These are phyloP conservation scores for Oryzias melastigma DNA, from an alignment of 2,113 vertebrate genomes.

Conservation along the genomic window DNA sequence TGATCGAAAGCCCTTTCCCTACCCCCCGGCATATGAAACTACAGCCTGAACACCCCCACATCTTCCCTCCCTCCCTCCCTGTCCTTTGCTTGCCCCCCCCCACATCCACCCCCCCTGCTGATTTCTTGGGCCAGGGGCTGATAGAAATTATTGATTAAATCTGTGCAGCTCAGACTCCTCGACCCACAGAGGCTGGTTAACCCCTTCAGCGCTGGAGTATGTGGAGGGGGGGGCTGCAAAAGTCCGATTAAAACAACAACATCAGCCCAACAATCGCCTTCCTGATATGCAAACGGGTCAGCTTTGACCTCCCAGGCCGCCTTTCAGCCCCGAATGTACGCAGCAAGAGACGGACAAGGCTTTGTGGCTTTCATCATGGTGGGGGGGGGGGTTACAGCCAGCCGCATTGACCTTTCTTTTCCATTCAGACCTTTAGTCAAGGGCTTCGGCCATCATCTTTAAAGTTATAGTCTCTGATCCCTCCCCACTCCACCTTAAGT, in stretches of 20 bases:
- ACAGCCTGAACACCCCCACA: constrained; percentile 43
- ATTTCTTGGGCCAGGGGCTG: constrained; percentile 85
- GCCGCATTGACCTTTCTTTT: constrained; percentile 72
- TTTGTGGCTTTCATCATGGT: constrained; percentile 67
- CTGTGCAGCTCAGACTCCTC: constrained; percentile 82
- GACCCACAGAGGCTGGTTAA: constrained; percentile 83
- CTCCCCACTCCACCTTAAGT: constrained; percentile 61
- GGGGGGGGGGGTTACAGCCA: constrained; percentile 59
- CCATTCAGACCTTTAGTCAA: constrained; percentile 78
- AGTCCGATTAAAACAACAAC: constrained; percentile 46
- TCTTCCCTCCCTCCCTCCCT: constrained; percentile 11
- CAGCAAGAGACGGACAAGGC: constrained; percentile 37
- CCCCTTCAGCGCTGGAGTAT: constrained; percentile 69
- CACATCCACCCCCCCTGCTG: constrained; percentile 72
- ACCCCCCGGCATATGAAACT: constrained; percentile 66
- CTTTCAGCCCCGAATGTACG: constrained; percentile 31
- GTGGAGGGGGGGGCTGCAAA: constrained; percentile 35
- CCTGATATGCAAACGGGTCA: constrained; percentile 55
- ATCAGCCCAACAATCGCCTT: constrained; percentile 28
- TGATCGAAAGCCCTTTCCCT: constrained; percentile 80
- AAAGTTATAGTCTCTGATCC: constrained; percentile 71
- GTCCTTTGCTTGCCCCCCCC: constrained; percentile 37
- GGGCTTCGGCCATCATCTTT: constrained; percentile 75
- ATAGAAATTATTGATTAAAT: constrained; percentile 93
- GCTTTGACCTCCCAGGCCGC: constrained; percentile 56